Conservation (phyloP, 2,888 invertebrate genomes). For the Patella pellucida region DNA sequence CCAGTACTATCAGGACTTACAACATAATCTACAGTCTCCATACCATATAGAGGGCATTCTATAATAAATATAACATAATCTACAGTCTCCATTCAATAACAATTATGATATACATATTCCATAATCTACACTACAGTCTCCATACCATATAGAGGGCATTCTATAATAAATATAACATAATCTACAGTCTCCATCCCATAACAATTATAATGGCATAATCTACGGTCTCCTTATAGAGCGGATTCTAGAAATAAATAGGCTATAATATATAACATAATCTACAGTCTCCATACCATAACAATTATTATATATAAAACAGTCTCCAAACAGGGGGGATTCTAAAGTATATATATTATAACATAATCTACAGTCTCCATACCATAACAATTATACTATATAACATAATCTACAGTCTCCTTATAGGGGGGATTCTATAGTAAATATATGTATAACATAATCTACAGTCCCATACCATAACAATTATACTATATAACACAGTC, state of each 20-base stretch:
- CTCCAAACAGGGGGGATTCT: no score
- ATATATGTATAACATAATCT: no score
- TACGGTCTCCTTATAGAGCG: conserved; percentile 18
- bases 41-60: conserved; percentile 29
- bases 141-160: conserved; percentile 26
- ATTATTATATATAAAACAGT: no score
- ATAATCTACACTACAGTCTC: conserved; percentile 31
- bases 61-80: background rate
- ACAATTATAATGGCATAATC: no score
- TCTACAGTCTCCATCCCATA: background rate
- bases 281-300: background rate
- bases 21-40: conserved; percentile 31
- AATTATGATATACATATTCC: background rate
- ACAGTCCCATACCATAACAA: no score
- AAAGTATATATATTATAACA: no score
- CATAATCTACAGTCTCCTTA: no score
- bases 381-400: no score
- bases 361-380: no score
- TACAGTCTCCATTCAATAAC: background rate
- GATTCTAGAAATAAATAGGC: conserved; percentile 17
- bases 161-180: conserved; percentile 10
- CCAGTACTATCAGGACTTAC: conserved; percentile 27
- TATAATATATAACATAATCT: background rate
- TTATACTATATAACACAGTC: no score
- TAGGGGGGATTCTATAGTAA: no score